phyloP scores from a whole-genome alignment of 92 coral and sea anemone species.

The Porites cylindrica region DNA sequence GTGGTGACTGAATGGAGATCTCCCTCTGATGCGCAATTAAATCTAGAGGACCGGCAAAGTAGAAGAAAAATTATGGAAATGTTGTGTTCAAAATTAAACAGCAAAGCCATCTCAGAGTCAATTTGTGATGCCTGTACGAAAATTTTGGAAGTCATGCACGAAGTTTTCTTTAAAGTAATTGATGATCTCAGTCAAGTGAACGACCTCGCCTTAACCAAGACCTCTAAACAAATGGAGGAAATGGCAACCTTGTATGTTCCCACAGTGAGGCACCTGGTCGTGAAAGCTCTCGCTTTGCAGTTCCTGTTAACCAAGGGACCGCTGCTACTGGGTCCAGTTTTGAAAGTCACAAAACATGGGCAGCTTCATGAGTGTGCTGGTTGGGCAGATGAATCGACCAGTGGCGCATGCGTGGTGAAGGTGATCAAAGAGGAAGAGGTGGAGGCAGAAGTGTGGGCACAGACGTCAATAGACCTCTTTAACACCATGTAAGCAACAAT shows the following conservation, averaged over 20 bases:
- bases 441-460: slow-evolving; percentile 57
- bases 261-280: slow-evolving; percentile 52
- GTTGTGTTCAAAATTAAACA: slow-evolving; percentile 49
- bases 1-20: slow-evolving; percentile 37
- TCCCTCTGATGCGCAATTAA: neutral
- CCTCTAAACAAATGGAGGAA: no score
- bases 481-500: slow-evolving; percentile 45
- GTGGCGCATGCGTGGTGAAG: slow-evolving; percentile 40
- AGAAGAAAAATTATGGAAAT: slow-evolving; percentile 63
- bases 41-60: slow-evolving; percentile 24
- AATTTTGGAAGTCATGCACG: slow-evolving; percentile 26
- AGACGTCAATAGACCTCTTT: slow-evolving; percentile 52
- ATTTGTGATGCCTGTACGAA: slow-evolving; percentile 40
- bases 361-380: slow-evolving; percentile 37
- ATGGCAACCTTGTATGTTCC: slow-evolving; percentile 51
- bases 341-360: slow-evolving; percentile 47
- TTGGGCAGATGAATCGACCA: slow-evolving; percentile 19
- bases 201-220: neutral
- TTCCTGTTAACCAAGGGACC: slow-evolving; percentile 59
- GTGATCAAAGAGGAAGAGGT: slow-evolving; percentile 41
- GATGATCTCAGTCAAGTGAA: slow-evolving; percentile 34
- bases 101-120: slow-evolving; percentile 25
- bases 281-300: slow-evolving; percentile 48
- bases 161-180: slow-evolving; percentile 28
- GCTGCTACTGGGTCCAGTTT: slow-evolving; percentile 33